Evolutionary conservation across 2,888 invertebrate genomes (phyloP).

Genomic region (Heteropelma amictum): DNA sequence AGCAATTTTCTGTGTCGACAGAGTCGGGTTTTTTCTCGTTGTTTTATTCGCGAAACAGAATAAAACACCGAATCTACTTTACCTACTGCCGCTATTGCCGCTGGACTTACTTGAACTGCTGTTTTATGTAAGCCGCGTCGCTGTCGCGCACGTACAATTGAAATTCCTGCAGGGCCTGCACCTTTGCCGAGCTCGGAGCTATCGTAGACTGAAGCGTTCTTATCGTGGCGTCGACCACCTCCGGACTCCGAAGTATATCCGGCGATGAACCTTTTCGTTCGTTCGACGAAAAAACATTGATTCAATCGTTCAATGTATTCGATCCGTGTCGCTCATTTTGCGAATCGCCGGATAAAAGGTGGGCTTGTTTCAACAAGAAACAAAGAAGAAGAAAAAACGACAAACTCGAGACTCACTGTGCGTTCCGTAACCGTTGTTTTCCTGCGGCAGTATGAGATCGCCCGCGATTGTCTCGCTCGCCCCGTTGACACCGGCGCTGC

Average conservation of each 20-base stretch:
- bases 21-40: no score
- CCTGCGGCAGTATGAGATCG: conserved; percentile 75
- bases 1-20: conserved; percentile 80
- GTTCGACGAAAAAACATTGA: no score
- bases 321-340: no score
- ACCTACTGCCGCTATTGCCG: neutral
- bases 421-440: conserved; percentile 75
- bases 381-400: no score
- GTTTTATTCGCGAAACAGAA: no score
- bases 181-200: conserved; percentile 68
- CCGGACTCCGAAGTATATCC: conserved; percentile 71
- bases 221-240: conserved; percentile 73
- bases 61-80: neutral
- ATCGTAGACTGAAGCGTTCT: conserved; percentile 69
- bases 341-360: no score
- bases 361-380: no score
- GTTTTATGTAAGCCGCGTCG: conserved; percentile 72
- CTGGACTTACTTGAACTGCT: conserved; percentile 71
- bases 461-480: conserved; percentile 75
- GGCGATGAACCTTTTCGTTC: conserved; percentile 71
- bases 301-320: no score
- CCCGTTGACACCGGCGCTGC: conserved; percentile 72
- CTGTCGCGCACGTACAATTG: conserved; percentile 73
- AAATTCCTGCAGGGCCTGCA: conserved; percentile 72
- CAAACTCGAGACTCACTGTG: conserved; percentile 68